Conservation (phyloP, 1,140 invertebrate genomes). For the Thaumatotibia leucotreta region DNA sequence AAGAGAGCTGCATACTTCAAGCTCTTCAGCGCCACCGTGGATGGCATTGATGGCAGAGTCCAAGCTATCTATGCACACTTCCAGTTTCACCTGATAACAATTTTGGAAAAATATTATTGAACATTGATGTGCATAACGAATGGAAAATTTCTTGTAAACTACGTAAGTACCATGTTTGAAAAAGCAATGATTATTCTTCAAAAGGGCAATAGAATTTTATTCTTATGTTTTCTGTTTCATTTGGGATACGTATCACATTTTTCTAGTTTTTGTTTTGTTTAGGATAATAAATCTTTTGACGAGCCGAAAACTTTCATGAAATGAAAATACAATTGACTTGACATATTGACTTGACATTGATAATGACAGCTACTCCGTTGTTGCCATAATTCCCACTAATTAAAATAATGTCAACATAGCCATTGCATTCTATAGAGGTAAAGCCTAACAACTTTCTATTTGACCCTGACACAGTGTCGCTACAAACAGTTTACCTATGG, state of each 20-base stretch:
- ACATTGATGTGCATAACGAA: background rate
- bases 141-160: background rate
- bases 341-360: too few species aligned
- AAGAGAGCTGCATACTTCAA: conserved; percentile 92
- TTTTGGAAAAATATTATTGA: background rate
- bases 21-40: conserved; percentile 84
- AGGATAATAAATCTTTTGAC: background rate
- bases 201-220: background rate
- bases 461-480: too few species aligned
- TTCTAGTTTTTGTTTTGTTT: background rate
- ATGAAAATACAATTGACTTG: background rate
- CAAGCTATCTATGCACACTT: conserved; percentile 92
- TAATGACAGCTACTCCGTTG: too few species aligned
- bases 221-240: background rate
- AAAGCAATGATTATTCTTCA: background rate
- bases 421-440: too few species aligned
- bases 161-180: background rate
- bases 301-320: too few species aligned
- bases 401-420: too few species aligned
- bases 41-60: conserved; percentile 86
- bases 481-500: too few species aligned
- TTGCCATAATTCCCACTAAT: too few species aligned
- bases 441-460: too few species aligned
- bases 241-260: background rate
- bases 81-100: conserved; percentile 74